Evolutionary conservation across 1,140 invertebrate genomes (phyloP).

Genomic region (Drosophila repletoides): DNA sequence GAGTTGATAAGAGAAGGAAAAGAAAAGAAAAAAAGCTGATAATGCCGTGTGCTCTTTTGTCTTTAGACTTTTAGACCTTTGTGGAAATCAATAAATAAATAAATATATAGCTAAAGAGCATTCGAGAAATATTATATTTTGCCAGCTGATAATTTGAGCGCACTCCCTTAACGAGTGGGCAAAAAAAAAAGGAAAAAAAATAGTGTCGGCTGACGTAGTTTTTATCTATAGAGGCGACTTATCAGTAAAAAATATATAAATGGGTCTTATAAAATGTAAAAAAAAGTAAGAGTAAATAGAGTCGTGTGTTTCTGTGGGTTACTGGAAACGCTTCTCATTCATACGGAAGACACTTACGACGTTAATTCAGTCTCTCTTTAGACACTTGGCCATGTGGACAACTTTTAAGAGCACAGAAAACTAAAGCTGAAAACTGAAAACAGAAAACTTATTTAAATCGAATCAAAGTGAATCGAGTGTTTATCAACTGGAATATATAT

Average conservation of each 20-base stretch:
- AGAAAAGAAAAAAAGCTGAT: no score
- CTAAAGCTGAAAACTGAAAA: not conserved
- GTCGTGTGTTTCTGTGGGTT: not conserved
- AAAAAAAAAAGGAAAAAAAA: no score
- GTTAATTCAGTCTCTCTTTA: conserved; percentile 32
- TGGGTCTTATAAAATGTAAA: not conserved
- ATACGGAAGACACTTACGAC: no score
- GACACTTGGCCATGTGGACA: conserved; percentile 21
- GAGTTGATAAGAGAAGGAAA: no score
- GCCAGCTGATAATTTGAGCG: conserved; percentile 9
- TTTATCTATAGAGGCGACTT: conserved; percentile 28
- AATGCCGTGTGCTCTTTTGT: no score
- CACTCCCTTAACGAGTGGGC: not conserved
- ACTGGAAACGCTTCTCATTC: not conserved
- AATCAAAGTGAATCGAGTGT: no score
- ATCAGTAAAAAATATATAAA: conserved; percentile 24
- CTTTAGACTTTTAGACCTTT: no score
- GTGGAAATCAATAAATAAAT: no score
- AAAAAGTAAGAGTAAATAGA: conserved; percentile 27
- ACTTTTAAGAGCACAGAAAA: conserved; percentile 16
- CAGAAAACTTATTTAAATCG: not conserved
- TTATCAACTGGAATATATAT: no score
- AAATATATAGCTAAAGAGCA: not conserved
- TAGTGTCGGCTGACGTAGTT: conserved; percentile 29
- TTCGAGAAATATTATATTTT: not conserved